Percentiles rank a stretch among this genome's conserved stretches.
These are phyloP conservation scores for Acronicta alni DNA, from an alignment of 2,888 invertebrate genomes.

Conservation along the genomic window DNA sequence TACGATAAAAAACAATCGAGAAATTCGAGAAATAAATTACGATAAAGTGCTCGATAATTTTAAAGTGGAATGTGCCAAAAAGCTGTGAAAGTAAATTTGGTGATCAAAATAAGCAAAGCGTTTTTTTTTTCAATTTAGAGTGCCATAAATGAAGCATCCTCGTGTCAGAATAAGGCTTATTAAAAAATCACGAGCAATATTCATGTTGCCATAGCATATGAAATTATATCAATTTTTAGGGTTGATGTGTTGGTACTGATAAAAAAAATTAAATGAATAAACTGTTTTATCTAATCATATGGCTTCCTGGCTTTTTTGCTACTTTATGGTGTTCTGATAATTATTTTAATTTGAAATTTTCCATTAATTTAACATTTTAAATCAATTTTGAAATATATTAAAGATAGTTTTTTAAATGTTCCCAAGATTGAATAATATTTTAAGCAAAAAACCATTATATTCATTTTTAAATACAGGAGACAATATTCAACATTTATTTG, in stretches of 20 bases:
- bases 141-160: constrained; percentile 49
- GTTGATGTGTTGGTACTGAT: constrained; percentile 47
- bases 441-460: too few species aligned
- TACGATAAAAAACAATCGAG: constrained; percentile 17
- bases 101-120: constrained; percentile 54
- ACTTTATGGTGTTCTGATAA: constrained; percentile 36
- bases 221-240: constrained; percentile 33
- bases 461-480: too few species aligned
- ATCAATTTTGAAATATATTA: too few species aligned
- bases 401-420: too few species aligned
- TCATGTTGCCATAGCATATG: constrained; percentile 29
- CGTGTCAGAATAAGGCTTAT: constrained; percentile 40
- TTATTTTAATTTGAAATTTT: background rate
- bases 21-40: constrained; percentile 30
- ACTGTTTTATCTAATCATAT: constrained; percentile 33
- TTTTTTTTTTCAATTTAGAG: constrained; percentile 50
- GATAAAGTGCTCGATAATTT: constrained; percentile 32
- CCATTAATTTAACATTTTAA: too few species aligned
- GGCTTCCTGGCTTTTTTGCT: constrained; percentile 14
- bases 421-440: background rate
- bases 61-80: constrained; percentile 48
- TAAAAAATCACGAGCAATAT: constrained; percentile 36
- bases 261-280: constrained; percentile 22
- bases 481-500: background rate
- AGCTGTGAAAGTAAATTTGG: constrained; percentile 51